Evolutionary conservation across 2,113 vertebrate genomes (phyloP).

Genomic region (Trogon melanurus): DNA sequence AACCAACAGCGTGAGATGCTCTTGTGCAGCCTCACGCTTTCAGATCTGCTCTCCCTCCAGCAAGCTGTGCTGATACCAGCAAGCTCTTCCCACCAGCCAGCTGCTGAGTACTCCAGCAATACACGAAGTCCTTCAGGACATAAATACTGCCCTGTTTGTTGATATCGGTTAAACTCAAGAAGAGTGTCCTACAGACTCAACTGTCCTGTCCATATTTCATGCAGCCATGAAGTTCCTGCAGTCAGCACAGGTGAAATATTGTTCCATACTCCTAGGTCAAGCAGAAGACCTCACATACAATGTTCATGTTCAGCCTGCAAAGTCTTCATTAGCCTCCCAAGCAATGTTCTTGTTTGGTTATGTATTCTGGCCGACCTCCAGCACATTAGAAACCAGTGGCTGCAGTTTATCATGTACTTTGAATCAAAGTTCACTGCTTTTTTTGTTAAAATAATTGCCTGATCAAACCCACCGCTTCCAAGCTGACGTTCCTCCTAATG

Average conservation of each 20-base stretch:
- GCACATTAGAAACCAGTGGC: not conserved
- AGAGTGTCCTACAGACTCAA: not conserved
- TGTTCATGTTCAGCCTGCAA: not conserved
- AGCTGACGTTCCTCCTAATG: not conserved
- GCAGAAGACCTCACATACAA: not conserved
- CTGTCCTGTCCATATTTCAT: fast-evolving
- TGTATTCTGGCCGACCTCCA: not conserved
- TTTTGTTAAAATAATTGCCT: not conserved
- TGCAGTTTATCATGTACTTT: not conserved
- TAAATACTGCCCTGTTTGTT: not conserved
- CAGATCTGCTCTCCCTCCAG: not conserved
- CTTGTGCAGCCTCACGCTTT: not conserved
- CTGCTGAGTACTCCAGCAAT: fast-evolving
- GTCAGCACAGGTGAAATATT: not conserved
- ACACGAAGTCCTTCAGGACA: not conserved
- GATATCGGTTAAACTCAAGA: not conserved
- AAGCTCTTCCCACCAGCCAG: not conserved
- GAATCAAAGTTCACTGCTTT: not conserved
- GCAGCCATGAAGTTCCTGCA: not conserved
- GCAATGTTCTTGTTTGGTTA: too few species aligned
- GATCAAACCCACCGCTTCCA: not conserved
- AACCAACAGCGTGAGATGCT: not conserved
- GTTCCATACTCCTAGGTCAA: not conserved
- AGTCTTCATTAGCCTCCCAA: not conserved
- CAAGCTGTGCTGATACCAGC: not conserved